Evolutionary conservation across 2,888 invertebrate genomes (phyloP).

Genomic region (Marasmarcha lunaedactyla): DNA sequence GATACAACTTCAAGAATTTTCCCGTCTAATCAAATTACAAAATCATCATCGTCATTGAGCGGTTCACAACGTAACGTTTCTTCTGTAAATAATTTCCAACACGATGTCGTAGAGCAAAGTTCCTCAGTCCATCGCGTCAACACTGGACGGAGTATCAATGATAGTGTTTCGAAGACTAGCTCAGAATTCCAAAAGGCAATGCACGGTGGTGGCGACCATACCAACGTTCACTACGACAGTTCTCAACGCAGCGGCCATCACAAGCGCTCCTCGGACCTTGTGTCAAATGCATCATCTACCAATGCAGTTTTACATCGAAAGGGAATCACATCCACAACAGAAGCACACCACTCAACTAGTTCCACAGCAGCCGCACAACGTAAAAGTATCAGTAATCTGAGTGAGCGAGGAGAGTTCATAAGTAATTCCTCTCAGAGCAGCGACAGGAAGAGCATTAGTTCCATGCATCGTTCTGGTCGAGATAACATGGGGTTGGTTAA

Average conservation of each 20-base stretch:
- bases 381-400: conserved; percentile 83
- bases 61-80: conserved; percentile 22
- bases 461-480: conserved; percentile 78
- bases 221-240: conserved; percentile 24
- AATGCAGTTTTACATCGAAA: conserved; percentile 86
- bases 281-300: conserved; percentile 78
- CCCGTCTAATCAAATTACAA: conserved; percentile 21
- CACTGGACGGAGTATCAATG: conserved; percentile 43
- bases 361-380: conserved; percentile 83
- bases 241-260: conserved; percentile 64
- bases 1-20: conserved; percentile 21
- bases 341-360: conserved; percentile 78
- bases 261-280: conserved; percentile 81
- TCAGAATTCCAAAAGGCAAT: conserved; percentile 67
- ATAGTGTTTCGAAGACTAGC: conserved; percentile 60
- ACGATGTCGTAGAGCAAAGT: conserved; percentile 22
- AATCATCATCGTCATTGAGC: conserved; percentile 19
- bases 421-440: conserved; percentile 75
- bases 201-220: conserved; percentile 37
- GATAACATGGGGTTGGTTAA: conserved; percentile 62
- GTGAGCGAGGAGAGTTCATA: conserved; percentile 78
- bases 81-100: conserved; percentile 5
- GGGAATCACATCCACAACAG: conserved; percentile 75
- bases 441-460: conserved; percentile 83
- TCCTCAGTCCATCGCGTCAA: background rate